These are phyloP conservation scores for Intellagama lesueurii DNA, from an alignment of 2,797 vertebrate genomes.

Conservation along the genomic window DNA sequence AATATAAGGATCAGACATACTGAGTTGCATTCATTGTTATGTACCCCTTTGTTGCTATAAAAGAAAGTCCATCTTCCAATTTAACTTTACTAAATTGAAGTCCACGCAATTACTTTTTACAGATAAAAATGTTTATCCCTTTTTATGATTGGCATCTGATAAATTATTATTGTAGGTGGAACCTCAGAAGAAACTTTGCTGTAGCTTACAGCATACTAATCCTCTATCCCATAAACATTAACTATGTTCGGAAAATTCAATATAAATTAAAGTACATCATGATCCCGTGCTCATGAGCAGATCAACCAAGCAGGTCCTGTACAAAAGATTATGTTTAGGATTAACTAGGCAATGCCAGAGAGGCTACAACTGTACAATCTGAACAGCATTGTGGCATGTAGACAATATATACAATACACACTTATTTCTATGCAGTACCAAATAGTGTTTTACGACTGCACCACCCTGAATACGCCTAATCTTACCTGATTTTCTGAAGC, in stretches of 20 bases:
- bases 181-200: slow-evolving; percentile 34
- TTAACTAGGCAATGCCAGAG: background rate
- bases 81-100: slow-evolving; percentile 47
- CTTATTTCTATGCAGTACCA: too few species aligned
- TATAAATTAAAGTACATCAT: slow-evolving; percentile 30
- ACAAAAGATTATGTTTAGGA: slow-evolving; percentile 21
- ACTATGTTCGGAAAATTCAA: slow-evolving; percentile 34
- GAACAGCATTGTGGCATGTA: background rate
- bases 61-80: background rate
- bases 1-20: background rate
- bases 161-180: slow-evolving; percentile 30
- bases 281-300: background rate
- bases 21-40: background rate
- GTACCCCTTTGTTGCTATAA: background rate
- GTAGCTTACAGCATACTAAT: slow-evolving; percentile 52
- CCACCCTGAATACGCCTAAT: too few species aligned
- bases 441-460: too few species aligned
- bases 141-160: slow-evolving; percentile 33
- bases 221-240: slow-evolving; percentile 32
- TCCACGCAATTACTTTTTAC: slow-evolving; percentile 32
- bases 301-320: background rate
- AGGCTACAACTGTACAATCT: background rate
- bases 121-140: slow-evolving; percentile 7
- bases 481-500: too few species aligned
- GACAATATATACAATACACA: background rate